Base-by-base conservation (phyloP, 2,888 invertebrate species). In the Yponomeuta plumbellus region DNA sequence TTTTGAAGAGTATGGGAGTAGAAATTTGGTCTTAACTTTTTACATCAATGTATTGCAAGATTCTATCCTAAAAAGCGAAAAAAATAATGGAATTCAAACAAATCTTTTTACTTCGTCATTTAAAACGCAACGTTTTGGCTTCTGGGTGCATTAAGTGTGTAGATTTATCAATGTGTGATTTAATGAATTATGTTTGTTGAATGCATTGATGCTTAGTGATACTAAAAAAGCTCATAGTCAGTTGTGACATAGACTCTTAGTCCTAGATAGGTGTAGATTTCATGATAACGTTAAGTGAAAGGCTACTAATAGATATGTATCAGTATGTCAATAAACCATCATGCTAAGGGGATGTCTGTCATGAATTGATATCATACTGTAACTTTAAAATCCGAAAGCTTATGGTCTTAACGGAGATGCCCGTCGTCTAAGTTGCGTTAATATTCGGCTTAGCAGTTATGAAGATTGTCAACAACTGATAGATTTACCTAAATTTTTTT, bases 191-290 rank as follows among this genome's bases (percentile, higher is more conserved):
- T 17, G 34, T 61, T 61, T 61, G 80, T 83, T 63, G 13, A 39
- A 44, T 20, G 10, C 21, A 44, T 63, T 63, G 63, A 80, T 81
- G 88, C 88, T 88, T 88, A 89, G 88, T 87, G 85, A 88, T 88
- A 86, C 80, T 79, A 79, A 83, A 74, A 84, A 86, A 84, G 89
- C 89, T 89, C 88, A 89, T 89, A 88, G 88, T 74, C 84, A 83
- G 85, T 88, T 85, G 87, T 88, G 88, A 85, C 83, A 83, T 89
- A 89, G 84, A 81, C 77, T 80, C 84, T 56, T 88, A 88, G 86
- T 81, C 71, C 75, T 88, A 89, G 86, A 87, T 87, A 86, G 87
- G 76, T 79, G 77, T 87, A 86, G 86, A 75, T 75, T 81, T 80
- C 78, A 61, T 62, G 26, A 39, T 62, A 39, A 39, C 3, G 34